Evolutionary conservation across 2,888 invertebrate genomes (phyloP).

Genomic region (Tachystola acroxantha): DNA sequence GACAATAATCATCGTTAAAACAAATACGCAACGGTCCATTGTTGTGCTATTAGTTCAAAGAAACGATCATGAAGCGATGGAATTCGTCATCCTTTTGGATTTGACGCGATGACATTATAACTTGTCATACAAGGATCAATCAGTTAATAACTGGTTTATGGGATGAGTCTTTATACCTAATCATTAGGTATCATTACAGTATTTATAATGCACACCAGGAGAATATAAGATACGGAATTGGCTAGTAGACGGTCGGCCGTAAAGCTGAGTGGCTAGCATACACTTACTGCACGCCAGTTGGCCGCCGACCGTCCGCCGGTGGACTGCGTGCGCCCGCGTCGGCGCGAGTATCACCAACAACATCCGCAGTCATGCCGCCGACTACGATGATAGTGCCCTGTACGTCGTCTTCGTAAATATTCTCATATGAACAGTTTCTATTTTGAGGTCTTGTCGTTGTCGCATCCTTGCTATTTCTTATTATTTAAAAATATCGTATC

Average conservation of each 20-base stretch:
- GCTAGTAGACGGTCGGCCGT: slow-evolving; percentile 49
- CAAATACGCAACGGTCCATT: neutral
- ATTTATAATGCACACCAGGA: slow-evolving; percentile 31
- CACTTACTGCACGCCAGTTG: slow-evolving; percentile 53
- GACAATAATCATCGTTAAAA: too few species aligned
- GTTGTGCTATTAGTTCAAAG: neutral
- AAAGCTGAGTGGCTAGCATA: slow-evolving; percentile 38
- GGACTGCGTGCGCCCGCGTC: slow-evolving; percentile 57
- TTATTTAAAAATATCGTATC: neutral
- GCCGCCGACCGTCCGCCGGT: slow-evolving; percentile 66
- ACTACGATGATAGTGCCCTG: slow-evolving; percentile 74
- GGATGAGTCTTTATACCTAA: slow-evolving; percentile 12
- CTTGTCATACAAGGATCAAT: slow-evolving; percentile 6
- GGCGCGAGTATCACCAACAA: slow-evolving; percentile 35
- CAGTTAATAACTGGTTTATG: slow-evolving; percentile 16
- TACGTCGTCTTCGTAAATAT: slow-evolving; percentile 50
- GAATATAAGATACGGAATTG: slow-evolving; percentile 74
- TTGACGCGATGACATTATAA: neutral
- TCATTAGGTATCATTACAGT: neutral
- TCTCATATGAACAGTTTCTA: slow-evolving; percentile 4
- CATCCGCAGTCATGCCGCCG: slow-evolving; percentile 66
- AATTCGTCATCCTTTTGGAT: neutral
- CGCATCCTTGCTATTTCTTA: neutral
- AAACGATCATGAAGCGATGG: too few species aligned
- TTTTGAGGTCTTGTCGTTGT: neutral